Base-by-base conservation (phyloP, 2,888 invertebrate genomes). In the Pandemis cinnamomeana region DNA sequence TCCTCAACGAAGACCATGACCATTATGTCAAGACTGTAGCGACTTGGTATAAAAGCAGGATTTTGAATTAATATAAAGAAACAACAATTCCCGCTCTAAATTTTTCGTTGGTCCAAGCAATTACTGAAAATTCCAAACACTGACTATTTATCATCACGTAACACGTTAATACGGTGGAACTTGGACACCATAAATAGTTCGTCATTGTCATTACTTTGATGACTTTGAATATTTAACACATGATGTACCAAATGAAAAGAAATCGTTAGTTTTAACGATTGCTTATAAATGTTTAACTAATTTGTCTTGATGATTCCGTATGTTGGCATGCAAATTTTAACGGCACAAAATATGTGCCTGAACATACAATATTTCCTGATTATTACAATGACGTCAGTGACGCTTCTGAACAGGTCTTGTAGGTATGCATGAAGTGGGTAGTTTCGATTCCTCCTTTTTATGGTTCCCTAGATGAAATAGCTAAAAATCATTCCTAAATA, bases 301-400 rank as follows among this genome's bases (percentile, higher is more conserved):
- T 71, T 74, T 74, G 67, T 36, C 46, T 53, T 74, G 64, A 74
- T 71, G 74, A 67, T 53, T 44, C 44, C 44, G 55, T 71, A 71
- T 74, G 70, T 55, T 55, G 20, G 41, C 61, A 71, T 74, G 70
- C 74, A 71, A 74, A 74, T 74, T 71, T 67, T 11, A 60, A 64
- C 15, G 36, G 13, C 11, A 58, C 64, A 58, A 67, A 68, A 53
- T 53, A 53, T 48, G 42, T 5, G 20, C 15, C 6, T 51, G 36
- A 11, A 15, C n/a, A 41, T 27, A 5, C 53, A 63, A 58, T 48
- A 20, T 64, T 72, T 72, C 63, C 68, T 68, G 41, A 58, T 72
- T 51, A 58, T 53, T 58, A 8, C 15, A 55, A 11, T 58, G 58
- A 58, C 58, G 58, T 27, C 58, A 27, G 27, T 11, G 8, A 27